phyloP scores from a whole-genome alignment of 2,888 invertebrate genomes.

The Chalcosyrphus nemorum region DNA sequence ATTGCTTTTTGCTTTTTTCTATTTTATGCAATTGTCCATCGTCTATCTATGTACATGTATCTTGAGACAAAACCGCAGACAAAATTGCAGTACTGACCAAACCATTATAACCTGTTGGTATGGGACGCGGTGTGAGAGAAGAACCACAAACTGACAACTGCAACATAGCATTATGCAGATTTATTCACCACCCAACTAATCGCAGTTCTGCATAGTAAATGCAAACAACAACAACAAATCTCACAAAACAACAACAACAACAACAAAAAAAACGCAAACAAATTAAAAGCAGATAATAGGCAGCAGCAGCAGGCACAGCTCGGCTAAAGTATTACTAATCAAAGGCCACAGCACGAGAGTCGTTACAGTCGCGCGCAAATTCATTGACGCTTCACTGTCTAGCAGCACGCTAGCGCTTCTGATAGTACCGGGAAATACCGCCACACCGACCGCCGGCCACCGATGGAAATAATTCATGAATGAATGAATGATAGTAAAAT shows the following conservation, averaged over 20 bases:
- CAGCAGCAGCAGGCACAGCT: constrained; percentile 17
- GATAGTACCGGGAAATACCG: constrained; percentile 55
- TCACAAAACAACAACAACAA: neutral
- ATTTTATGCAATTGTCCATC: constrained; percentile 26
- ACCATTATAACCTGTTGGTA: neutral
- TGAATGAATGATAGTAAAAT: constrained; percentile 61
- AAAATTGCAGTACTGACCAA: constrained; percentile 10
- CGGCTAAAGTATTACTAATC: constrained; percentile 54
- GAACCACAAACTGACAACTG: constrained; percentile 23
- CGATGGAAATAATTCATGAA: constrained; percentile 13
- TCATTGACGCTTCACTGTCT: constrained; percentile 64
- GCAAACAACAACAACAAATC: constrained; percentile 5
- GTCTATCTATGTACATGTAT: constrained; percentile 1
- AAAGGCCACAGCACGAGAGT: constrained; percentile 48
- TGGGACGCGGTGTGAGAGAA: no score
- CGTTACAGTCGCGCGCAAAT: constrained; percentile 33
- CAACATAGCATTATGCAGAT: constrained; percentile 64
- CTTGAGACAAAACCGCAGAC: constrained; percentile 36
- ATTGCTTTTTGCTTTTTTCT: no score
- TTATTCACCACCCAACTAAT: constrained; percentile 58
- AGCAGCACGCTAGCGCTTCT: constrained; percentile 44
- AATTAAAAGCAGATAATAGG: constrained; percentile 41
- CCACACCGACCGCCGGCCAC: constrained; percentile 9
- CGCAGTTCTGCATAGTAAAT: constrained; percentile 47
- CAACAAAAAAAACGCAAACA: constrained; percentile 2